A percentile compares a stretch with the other conserved stretches of the same genome.
Evolutionary conservation across 2,113 vertebrate genomes (phyloP).

Genomic region (Crotalus tigris): DNA sequence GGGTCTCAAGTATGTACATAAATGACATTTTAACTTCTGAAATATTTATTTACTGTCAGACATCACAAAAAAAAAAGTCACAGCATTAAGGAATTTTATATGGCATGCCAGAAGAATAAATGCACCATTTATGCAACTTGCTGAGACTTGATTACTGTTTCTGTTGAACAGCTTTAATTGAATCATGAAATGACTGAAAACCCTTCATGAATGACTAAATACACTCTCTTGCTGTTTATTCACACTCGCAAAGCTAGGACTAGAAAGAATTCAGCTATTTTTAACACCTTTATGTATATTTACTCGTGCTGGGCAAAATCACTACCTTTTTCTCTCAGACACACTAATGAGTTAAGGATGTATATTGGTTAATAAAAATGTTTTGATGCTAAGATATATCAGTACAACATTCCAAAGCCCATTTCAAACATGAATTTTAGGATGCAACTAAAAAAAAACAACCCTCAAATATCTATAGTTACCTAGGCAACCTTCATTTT

Average conservation of each 20-base stretch:
- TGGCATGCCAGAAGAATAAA: slow-evolving; percentile 25
- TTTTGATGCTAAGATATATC: slow-evolving; percentile 10
- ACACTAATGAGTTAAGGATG: slow-evolving; percentile 8
- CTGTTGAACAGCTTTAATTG: slow-evolving; percentile 52
- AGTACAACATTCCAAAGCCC: not conserved
- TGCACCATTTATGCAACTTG: slow-evolving; percentile 35
- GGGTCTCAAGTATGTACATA: slow-evolving; percentile 25
- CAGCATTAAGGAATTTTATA: slow-evolving; percentile 37
- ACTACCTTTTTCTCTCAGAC: not conserved
- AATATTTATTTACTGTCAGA: slow-evolving; percentile 50
- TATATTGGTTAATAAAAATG: slow-evolving; percentile 4
- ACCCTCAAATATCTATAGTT: not conserved
- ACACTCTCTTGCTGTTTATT: slow-evolving; percentile 7
- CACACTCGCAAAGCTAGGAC: not conserved
- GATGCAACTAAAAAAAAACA: not conserved
- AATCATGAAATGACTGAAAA: slow-evolving; percentile 49
- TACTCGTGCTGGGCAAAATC: not conserved
- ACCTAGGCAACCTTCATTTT: slow-evolving; percentile 20
- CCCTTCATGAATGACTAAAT: slow-evolving; percentile 37
- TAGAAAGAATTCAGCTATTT: not conserved
- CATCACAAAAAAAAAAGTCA: slow-evolving; percentile 28
- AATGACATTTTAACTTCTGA: slow-evolving; percentile 30
- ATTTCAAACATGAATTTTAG: slow-evolving; percentile 3
- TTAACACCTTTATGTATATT: slow-evolving; percentile 4
- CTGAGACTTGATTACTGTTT: slow-evolving; percentile 34